Percentiles rank a stretch among this genome's conserved stretches.
These are phyloP conservation scores for Altica lythri DNA, from an alignment of 2,888 invertebrate species.

Conservation along the genomic window DNA sequence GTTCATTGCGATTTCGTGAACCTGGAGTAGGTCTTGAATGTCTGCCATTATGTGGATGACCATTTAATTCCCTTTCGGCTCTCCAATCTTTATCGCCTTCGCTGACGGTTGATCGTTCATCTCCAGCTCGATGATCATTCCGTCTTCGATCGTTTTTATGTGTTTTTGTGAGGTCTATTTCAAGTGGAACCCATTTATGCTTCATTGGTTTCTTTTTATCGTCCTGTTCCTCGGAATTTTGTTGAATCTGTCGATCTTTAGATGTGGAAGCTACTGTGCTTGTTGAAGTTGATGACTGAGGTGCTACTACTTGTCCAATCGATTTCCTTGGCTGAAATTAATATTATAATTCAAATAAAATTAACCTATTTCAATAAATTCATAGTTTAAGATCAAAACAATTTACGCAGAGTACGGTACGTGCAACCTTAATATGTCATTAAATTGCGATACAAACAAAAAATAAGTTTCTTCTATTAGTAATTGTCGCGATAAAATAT, in stretches of 20 bases:
- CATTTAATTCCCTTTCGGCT: conserved; percentile 47
- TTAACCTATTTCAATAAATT: too few relatives aligned
- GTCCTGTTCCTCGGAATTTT: conserved; percentile 56
- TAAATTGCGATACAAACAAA: too few relatives aligned
- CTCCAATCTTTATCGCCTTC: conserved; percentile 54
- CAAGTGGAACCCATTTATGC: conserved; percentile 92
- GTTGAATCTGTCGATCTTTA: conserved; percentile 53
- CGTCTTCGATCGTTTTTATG: conserved; percentile 63
- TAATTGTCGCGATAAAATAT: too few relatives aligned
- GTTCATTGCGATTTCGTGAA: conserved; percentile 58
- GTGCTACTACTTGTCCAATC: conserved; percentile 30
- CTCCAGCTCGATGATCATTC: conserved; percentile 38
- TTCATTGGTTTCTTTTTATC: conserved; percentile 60
- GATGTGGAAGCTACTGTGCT: conserved; percentile 28
- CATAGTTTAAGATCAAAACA: too few relatives aligned
- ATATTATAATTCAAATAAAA: background rate
- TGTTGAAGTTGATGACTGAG: conserved; percentile 21
- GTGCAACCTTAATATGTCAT: too few relatives aligned
- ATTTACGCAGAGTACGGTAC: too few relatives aligned
- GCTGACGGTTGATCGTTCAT: conserved; percentile 54
- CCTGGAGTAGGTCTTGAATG: conserved; percentile 54
- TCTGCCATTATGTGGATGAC: conserved; percentile 42
- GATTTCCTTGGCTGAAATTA: conserved; percentile 34
- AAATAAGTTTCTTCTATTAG: too few relatives aligned
- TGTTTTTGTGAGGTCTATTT: conserved; percentile 79